Base-by-base conservation (phyloP, 37 sponge, comb jelly and placozoan genomes). In the Spongia lamella region DNA sequence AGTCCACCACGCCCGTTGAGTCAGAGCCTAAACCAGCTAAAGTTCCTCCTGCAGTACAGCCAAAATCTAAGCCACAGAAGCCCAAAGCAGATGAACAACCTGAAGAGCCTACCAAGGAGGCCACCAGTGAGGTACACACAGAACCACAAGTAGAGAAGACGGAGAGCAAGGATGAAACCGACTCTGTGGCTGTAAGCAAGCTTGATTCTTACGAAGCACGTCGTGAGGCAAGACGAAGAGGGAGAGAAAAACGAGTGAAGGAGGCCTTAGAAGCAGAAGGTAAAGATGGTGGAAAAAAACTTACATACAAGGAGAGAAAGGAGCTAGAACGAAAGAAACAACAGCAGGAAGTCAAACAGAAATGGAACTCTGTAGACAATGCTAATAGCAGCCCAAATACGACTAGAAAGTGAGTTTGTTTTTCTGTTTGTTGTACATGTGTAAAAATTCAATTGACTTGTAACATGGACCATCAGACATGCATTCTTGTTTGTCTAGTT, bases 181-280 rank as follows among this genome's bases (percentile, higher is more conserved):
- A 43, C 47, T 43, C 47, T 43, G 47, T 43, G 6, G 79, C 63
- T 1, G 22, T 15, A 7, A 66, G 7, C 0, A 83, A 83, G 24
- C 59, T 36, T 0, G 81, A 84, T 19, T 84, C 90, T n/a, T 89
- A 89, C 27, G 90, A 89, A 66, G 90, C 84, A 7, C 40, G 90
- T 32, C 53, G 80, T 1, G 80, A 77, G 53, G 84, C 84, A 1
- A 60, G 90, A 15, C 85, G 84, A n/a, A 90, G 77, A 73, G 90
- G 81, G 1, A 32, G 90, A 35, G 90, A 90, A 69, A 82, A 80
- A 68, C 80, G 84, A 59, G 53, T 54, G 68, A 90, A 90, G 64
- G 69, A 79, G 11, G 63, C 77, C 1, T n/a, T 72, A 1, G 88
- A 82, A 19, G 21, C 29, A n/a, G 26, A 50, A 30, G 72, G 19